phyloP scores from a whole-genome alignment of 2,888 invertebrate genomes.

The Conus canariensis region DNA sequence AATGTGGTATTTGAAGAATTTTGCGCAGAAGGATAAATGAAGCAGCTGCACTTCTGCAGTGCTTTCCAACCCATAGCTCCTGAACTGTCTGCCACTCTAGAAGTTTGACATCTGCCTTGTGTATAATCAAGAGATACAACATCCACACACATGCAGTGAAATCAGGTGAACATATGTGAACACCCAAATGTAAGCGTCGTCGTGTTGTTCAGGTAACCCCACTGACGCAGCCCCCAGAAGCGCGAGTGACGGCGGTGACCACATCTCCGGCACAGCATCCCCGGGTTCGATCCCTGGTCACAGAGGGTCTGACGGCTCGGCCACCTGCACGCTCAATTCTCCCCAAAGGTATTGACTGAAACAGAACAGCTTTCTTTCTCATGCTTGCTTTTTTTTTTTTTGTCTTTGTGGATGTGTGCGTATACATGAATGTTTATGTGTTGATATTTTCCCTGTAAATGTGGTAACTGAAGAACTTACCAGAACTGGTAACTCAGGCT shows the following conservation, averaged over 20 bases:
- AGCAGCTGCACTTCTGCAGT: too few species aligned
- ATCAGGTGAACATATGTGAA: too few species aligned
- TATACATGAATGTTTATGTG: neutral
- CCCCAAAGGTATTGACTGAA: slow-evolving; percentile 25
- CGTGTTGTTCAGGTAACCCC: slow-evolving; percentile 46
- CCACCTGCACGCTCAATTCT: slow-evolving; percentile 35
- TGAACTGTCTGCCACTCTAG: too few species aligned
- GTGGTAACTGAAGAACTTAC: too few species aligned
- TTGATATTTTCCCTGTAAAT: neutral
- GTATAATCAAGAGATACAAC: too few species aligned
- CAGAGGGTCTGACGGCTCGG: slow-evolving; percentile 46
- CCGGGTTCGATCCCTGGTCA: slow-evolving; percentile 69
- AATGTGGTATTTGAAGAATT: too few species aligned
- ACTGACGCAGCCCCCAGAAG: slow-evolving; percentile 31
- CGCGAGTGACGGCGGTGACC: slow-evolving; percentile 37
- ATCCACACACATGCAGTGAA: too few species aligned
- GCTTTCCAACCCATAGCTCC: too few species aligned
- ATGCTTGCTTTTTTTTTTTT: neutral
- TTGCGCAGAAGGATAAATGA: too few species aligned
- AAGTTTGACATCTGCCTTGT: too few species aligned
- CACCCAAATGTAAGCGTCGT: neutral
- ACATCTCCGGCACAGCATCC: slow-evolving; percentile 70
- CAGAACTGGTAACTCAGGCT: too few species aligned
- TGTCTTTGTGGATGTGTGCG: neutral
- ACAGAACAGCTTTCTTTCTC: neutral